Evolutionary conservation across 2,797 vertebrate species (phyloP).

Genomic region (Adelosebastes latens): DNA sequence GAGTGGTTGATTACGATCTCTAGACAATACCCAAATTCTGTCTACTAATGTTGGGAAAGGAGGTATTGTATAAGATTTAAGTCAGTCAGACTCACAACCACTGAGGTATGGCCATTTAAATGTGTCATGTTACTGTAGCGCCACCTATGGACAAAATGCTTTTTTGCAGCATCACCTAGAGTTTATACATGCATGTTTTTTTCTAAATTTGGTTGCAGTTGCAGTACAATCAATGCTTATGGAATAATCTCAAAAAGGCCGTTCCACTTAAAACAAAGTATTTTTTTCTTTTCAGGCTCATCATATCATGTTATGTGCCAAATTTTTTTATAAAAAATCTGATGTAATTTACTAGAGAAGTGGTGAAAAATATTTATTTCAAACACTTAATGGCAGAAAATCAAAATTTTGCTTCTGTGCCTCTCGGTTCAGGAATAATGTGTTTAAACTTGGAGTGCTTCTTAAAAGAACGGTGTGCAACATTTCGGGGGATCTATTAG

Average conservation of each 20-base stretch:
- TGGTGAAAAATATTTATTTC: neutral
- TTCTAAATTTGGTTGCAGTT: neutral
- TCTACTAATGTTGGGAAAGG: neutral
- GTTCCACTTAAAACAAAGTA: no score
- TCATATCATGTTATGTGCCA: neutral
- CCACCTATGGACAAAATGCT: neutral
- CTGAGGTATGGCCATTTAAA: neutral
- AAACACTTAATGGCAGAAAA: neutral
- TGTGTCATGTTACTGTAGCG: neutral
- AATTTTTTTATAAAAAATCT: fast-evolving
- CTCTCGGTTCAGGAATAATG: neutral
- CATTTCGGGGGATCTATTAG: no score
- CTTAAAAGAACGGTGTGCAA: neutral
- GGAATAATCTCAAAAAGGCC: neutral
- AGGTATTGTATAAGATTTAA: neutral
- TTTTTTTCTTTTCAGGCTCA: neutral
- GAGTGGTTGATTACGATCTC: neutral
- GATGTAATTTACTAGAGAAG: neutral
- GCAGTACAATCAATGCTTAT: neutral
- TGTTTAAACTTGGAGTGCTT: neutral
- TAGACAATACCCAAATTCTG: neutral
- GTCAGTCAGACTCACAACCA: neutral
- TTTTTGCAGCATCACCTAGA: neutral
- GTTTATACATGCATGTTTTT: neutral
- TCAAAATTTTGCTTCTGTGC: neutral